Percentiles rank a stretch among this genome's conserved stretches.
Conservation (phyloP, 1,140 invertebrate genomes). For the Spodoptera litura region DNA sequence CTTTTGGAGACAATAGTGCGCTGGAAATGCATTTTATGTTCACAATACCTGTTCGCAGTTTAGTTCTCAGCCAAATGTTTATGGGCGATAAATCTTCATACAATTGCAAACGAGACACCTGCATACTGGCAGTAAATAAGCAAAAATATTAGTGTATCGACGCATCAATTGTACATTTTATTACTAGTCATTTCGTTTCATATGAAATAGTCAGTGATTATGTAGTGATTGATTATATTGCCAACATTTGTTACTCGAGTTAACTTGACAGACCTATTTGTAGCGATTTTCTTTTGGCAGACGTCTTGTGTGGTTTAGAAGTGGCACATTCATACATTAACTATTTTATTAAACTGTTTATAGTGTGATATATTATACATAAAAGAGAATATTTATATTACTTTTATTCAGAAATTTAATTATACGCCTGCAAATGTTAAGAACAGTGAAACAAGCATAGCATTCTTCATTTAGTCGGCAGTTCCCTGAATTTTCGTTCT, state of each 20-base stretch:
- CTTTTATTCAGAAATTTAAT: not conserved
- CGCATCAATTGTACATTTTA: not conserved
- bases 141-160: not conserved
- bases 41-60: constrained; percentile 41
- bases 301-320: no score
- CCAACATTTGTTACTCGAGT: no score
- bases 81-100: constrained; percentile 44
- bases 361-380: no score
- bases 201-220: not conserved
- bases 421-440: not conserved
- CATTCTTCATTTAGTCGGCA: constrained; percentile 3
- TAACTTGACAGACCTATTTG: no score
- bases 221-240: no score
- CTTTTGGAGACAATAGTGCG: constrained; percentile 40
- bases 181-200: not conserved
- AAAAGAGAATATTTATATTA: not conserved
- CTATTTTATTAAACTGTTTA: no score
- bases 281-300: no score
- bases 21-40: constrained; percentile 49
- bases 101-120: constrained; percentile 36
- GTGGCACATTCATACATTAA: no score
- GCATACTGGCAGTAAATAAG: constrained; percentile 10
- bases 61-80: constrained; percentile 40
- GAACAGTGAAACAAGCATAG: constrained; percentile 4
- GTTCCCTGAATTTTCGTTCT: constrained; percentile 13